These are phyloP conservation scores for Mormyrus lacerda DNA, from an alignment of 2,113 vertebrate species.

Conservation along the genomic window DNA sequence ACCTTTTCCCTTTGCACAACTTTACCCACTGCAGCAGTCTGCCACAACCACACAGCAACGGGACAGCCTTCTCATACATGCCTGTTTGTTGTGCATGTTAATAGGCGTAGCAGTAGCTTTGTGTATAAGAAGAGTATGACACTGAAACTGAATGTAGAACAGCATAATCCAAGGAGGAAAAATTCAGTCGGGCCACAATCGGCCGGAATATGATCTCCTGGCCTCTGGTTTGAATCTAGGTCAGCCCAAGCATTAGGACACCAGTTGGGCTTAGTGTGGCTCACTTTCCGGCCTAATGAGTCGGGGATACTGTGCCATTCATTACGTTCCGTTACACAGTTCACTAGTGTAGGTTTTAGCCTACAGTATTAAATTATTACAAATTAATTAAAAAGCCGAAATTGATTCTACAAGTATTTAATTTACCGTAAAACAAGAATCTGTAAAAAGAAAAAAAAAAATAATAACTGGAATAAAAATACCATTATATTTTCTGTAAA, in stretches of 20 bases:
- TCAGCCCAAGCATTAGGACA: no score
- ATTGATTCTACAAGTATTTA: not conserved
- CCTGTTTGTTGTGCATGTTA: not conserved
- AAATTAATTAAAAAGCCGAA: not conserved
- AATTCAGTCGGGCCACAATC: no score
- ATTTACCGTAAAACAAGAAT: not conserved
- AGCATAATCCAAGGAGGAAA: not conserved
- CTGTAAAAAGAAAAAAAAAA: no score
- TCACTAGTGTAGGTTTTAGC: not conserved
- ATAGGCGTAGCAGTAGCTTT: no score
- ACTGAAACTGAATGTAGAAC: not conserved
- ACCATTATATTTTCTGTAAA: not conserved
- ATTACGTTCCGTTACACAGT: no score
- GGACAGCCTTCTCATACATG: not conserved
- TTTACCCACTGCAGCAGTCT: not conserved
- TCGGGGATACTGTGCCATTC: no score
- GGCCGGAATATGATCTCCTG: no score
- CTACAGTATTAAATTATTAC: not conserved
- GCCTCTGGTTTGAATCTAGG: no score
- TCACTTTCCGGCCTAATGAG: no score
- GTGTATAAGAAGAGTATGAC: not conserved
- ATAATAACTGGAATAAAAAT: not conserved
- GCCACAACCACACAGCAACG: not conserved
- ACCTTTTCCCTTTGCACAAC: no score
- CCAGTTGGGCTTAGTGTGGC: no score